phyloP scores from a whole-genome alignment of 2,113 vertebrate genomes.

The Lichenostomus cassidix region DNA sequence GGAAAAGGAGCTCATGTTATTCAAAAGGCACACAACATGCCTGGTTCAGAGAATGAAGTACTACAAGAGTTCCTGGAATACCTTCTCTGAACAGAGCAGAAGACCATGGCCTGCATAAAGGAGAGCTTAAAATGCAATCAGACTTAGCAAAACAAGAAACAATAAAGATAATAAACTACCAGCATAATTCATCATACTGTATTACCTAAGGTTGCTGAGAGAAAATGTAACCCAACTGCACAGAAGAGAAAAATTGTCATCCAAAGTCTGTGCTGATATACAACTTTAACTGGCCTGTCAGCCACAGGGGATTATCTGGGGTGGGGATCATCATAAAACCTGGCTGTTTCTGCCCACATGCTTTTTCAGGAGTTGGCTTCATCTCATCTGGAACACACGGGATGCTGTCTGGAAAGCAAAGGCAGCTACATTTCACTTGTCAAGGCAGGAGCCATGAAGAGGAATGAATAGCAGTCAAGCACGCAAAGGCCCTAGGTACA shows the following conservation, averaged over 20 bases:
- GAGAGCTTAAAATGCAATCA: background rate
- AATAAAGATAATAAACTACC: background rate
- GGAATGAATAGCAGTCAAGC: constrained; percentile 15
- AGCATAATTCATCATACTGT: background rate
- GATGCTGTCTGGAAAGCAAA: constrained; percentile 29
- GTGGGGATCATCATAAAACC: background rate
- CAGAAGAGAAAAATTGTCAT: background rate
- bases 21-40: background rate
- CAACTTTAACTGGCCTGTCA: background rate
- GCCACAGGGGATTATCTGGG: background rate
- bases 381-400: constrained; percentile 17
- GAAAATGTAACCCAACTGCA: background rate
- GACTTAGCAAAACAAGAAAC: background rate
- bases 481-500: background rate
- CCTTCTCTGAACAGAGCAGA: background rate
- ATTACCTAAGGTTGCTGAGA: background rate
- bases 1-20: background rate
- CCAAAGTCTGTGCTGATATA: background rate
- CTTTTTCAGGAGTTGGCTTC: constrained; percentile 10
- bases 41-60: background rate
- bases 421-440: constrained; percentile 40
- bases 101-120: background rate
- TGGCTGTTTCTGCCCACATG: background rate
- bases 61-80: background rate
- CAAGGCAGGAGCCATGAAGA: constrained; percentile 29